A percentile compares a stretch with the other conserved stretches of the same genome.
Evolutionary conservation across 2,888 invertebrate genomes (phyloP).

Genomic region (Hyposoter dolosus): DNA sequence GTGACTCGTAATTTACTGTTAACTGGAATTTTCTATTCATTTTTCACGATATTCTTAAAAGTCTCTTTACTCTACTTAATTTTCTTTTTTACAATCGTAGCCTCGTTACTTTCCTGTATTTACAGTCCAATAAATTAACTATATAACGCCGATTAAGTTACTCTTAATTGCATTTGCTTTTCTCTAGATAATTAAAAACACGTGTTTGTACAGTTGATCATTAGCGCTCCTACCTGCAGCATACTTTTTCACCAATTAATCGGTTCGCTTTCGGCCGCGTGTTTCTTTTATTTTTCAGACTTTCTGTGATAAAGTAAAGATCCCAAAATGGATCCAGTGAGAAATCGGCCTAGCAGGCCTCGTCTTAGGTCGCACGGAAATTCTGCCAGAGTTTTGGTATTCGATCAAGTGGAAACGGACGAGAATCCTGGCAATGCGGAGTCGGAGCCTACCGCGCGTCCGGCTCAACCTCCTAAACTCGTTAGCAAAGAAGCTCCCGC

Average conservation of each 20-base stretch:
- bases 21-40: slow-evolving; percentile 19
- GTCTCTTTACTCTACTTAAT: neutral
- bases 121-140: neutral
- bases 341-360: slow-evolving; percentile 82
- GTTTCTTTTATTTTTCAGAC: slow-evolving; percentile 54
- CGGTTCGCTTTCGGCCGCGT: neutral
- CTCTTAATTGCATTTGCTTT: neutral
- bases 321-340: slow-evolving; percentile 80
- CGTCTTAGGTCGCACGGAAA: slow-evolving; percentile 84
- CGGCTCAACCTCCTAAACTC: slow-evolving; percentile 73
- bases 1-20: slow-evolving; percentile 3
- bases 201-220: neutral
- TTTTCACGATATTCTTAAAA: neutral
- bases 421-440: slow-evolving; percentile 77
- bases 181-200: neutral
- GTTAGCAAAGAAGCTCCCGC: slow-evolving; percentile 83
- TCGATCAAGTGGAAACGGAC: slow-evolving; percentile 90
- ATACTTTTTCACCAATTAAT: neutral
- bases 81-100: neutral
- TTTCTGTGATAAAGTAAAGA: slow-evolving; percentile 69
- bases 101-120: neutral
- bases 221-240: neutral
- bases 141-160: neutral
- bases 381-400: slow-evolving; percentile 91
- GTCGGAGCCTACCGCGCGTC: slow-evolving; percentile 71